These are phyloP conservation scores for Corythaeola cristata DNA, from an alignment of 2,113 vertebrate genomes.

Conservation along the genomic window DNA sequence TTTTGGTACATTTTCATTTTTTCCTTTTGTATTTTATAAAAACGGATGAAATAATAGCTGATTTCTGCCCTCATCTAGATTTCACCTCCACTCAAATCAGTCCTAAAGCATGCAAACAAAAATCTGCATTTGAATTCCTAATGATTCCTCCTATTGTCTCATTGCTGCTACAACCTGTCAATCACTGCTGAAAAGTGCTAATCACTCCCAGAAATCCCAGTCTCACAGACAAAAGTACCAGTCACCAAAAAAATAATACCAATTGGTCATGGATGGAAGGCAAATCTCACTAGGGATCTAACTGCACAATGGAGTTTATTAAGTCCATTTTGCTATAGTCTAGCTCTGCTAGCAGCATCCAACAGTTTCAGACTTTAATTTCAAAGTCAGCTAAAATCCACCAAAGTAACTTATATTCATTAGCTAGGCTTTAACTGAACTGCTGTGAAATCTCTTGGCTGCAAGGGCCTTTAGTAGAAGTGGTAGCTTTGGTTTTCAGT, in stretches of 20 bases:
- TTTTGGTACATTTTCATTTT: conserved; percentile 22
- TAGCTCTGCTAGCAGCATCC: conserved; percentile 59
- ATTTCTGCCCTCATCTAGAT: conserved; percentile 54
- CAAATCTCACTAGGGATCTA: conserved; percentile 74
- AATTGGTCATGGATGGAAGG: conserved; percentile 81
- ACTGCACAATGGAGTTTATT: conserved; percentile 80
- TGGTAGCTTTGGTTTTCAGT: conserved; percentile 59
- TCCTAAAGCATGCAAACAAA: conserved; percentile 67
- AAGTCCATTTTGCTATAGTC: conserved; percentile 75
- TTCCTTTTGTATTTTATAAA: conserved; percentile 11
- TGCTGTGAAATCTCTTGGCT: conserved; percentile 67
- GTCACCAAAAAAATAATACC: conserved; percentile 80
- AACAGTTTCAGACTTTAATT: conserved; percentile 74
- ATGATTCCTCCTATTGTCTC: conserved; percentile 79
- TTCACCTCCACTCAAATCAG: conserved; percentile 61
- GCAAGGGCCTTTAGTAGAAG: conserved; percentile 54
- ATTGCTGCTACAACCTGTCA: conserved; percentile 81
- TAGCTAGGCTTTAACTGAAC: conserved; percentile 67
- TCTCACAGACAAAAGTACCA: conserved; percentile 82
- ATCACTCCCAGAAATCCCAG: conserved; percentile 79
- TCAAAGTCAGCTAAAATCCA: conserved; percentile 76
- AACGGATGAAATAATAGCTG: conserved; percentile 17
- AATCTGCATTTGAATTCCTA: conserved; percentile 81
- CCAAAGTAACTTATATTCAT: conserved; percentile 77
- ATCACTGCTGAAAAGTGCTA: conserved; percentile 82